A percentile compares a stretch with the other conserved stretches of the same genome.
phyloP scores from a whole-genome alignment of 2,888 invertebrate species.

The Callyntrura guangdongensis region DNA sequence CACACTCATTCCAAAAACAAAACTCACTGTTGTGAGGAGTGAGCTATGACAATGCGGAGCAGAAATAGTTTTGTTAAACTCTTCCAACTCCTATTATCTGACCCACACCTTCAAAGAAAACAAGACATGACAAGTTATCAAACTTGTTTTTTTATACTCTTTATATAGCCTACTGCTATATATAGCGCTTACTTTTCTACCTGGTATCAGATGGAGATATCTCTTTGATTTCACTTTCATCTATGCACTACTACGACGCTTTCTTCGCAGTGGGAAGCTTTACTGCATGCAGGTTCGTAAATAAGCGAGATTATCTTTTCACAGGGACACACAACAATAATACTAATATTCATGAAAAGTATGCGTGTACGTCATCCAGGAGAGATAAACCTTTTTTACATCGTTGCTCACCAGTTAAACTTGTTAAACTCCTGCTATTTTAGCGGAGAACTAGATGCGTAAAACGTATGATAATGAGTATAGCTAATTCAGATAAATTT shows the following conservation, averaged over 20 bases:
- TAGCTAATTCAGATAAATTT: too few species aligned
- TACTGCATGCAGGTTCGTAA: not conserved
- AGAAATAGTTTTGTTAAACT: constrained; percentile 28
- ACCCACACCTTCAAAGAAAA: constrained; percentile 17
- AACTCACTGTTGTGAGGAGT: not conserved
- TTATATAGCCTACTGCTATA: not conserved
- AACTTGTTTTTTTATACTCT: constrained; percentile 8
- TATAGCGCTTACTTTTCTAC: not conserved
- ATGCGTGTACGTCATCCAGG: constrained; percentile 18
- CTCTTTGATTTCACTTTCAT: constrained; percentile 21
- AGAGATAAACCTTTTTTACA: too few species aligned
- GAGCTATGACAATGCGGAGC: constrained; percentile 29
- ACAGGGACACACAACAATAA: not conserved
- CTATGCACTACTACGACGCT: not conserved
- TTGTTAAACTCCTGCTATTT: too few species aligned
- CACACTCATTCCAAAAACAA: not conserved
- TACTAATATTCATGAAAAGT: not conserved
- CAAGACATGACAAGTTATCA: constrained; percentile 9
- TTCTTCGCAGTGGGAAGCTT: not conserved
- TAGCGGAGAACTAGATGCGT: too few species aligned
- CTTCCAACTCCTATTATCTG: not conserved
- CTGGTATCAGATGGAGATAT: constrained; percentile 39
- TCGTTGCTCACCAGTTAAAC: too few species aligned
- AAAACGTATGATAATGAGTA: too few species aligned
- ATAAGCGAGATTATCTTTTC: not conserved